A percentile compares a stretch with the other conserved stretches of the same genome.
phyloP scores from a whole-genome alignment of 2,888 invertebrate species.

The Mimas tiliae region DNA sequence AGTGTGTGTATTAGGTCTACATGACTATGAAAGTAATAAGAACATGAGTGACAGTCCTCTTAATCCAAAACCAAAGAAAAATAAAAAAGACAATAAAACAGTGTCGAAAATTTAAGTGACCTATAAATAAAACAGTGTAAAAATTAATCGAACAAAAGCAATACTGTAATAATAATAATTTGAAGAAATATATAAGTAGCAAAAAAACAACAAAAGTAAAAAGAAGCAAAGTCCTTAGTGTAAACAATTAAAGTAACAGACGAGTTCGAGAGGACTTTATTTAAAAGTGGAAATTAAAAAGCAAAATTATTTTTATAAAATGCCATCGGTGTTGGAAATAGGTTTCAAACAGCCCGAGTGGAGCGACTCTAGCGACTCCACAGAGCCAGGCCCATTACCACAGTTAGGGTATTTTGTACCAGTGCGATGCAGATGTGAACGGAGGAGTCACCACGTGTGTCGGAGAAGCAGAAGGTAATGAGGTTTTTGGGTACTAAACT shows the following conservation, averaged over 20 bases:
- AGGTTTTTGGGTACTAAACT: neutral
- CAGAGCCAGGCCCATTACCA: constrained; percentile 72
- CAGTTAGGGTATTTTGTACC: constrained; percentile 87
- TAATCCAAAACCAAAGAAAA: neutral
- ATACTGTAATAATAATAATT: neutral
- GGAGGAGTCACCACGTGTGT: constrained; percentile 72
- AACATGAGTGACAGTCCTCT: too few relatives aligned
- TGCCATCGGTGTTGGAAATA: constrained; percentile 73
- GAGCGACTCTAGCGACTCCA: constrained; percentile 77
- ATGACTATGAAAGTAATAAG: neutral
- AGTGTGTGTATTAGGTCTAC: neutral
- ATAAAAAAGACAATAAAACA: neutral
- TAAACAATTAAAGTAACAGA: neutral
- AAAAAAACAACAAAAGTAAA: too few relatives aligned
- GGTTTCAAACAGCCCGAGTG: constrained; percentile 79
- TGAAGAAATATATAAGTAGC: too few relatives aligned
- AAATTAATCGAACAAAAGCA: neutral
- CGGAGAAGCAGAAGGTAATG: constrained; percentile 78
- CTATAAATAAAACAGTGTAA: neutral
- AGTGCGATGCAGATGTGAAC: constrained; percentile 76
- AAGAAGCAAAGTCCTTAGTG: too few relatives aligned
- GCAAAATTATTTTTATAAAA: constrained; percentile 39
- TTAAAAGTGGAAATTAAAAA: constrained; percentile 25
- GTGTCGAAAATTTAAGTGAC: neutral
- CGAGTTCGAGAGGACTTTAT: constrained; percentile 2